Conservation (phyloP, 2,113 vertebrate species). For the Ceyx cyanopectus region DNA sequence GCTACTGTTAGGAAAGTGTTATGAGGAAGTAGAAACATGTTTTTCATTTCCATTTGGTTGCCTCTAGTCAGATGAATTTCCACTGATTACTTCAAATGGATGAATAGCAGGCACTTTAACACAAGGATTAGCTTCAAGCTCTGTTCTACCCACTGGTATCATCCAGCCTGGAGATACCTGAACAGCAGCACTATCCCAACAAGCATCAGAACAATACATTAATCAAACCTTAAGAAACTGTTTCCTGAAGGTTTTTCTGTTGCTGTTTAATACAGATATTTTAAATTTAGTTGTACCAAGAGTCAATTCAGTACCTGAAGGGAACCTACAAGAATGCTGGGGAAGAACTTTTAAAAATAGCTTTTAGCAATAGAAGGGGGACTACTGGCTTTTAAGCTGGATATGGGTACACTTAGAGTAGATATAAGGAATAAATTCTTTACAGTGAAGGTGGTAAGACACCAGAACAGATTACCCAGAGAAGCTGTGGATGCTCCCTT, state of each 20-base stretch:
- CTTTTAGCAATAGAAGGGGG: too few species aligned
- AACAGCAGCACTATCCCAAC: neutral
- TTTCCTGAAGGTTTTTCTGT: neutral
- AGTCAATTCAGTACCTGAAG: neutral
- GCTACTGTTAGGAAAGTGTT: neutral
- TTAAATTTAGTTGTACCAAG: neutral
- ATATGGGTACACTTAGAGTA: too few species aligned
- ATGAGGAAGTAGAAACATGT: neutral
- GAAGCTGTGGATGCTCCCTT: too few species aligned
- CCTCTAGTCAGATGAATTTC: neutral
- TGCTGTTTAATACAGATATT: neutral
- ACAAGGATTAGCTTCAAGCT: neutral
- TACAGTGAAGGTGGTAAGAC: too few species aligned
- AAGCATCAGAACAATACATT: neutral
- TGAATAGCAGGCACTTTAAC: neutral
- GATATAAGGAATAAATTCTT: too few species aligned
- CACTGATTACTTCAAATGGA: neutral
- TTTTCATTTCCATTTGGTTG: neutral
- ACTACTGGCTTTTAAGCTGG: too few species aligned
- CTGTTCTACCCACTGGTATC: neutral
- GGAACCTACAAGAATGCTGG: too few species aligned
- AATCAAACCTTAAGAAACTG: neutral
- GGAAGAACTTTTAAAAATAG: too few species aligned
- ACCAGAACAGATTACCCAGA: too few species aligned
- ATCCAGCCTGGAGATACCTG: neutral